Conservation (phyloP, 1,140 invertebrate genomes). For the Muscidifurax raptorellus region DNA sequence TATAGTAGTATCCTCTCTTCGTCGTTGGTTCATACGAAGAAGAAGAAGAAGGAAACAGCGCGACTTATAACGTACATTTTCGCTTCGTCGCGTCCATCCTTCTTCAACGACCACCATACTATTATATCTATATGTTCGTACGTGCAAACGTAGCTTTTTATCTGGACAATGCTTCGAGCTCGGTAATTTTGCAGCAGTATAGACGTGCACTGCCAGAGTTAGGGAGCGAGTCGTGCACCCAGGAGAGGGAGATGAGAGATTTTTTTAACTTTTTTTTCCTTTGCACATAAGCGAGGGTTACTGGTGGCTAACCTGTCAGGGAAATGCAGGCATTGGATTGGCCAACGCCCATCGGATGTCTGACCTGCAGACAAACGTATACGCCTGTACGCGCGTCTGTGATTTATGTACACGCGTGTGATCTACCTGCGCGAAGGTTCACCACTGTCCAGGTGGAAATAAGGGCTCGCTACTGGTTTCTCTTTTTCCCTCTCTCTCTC, state of each 20-base stretch:
- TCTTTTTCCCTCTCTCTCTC: constrained; percentile 10
- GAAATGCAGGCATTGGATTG: constrained; percentile 69
- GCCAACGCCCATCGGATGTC: constrained; percentile 64
- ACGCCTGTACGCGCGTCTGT: not conserved
- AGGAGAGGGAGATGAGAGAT: not conserved
- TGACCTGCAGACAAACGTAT: too few relatives aligned
- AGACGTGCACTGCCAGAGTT: not conserved
- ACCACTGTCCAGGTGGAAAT: constrained; percentile 1
- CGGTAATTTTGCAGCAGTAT: not conserved
- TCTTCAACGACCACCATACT: not conserved
- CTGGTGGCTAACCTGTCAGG: constrained; percentile 61
- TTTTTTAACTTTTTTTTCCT: not conserved
- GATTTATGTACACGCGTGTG: not conserved
- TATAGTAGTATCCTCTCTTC: too few relatives aligned
- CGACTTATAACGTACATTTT: constrained; percentile 9
- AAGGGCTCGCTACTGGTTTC: not conserved
- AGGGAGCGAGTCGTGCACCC: not conserved
- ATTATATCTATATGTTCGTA: not conserved
- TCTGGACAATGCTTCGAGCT: not conserved
- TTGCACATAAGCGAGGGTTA: not conserved
- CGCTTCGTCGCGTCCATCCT: not conserved
- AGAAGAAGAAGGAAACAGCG: too few relatives aligned
- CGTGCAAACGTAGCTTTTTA: not conserved
- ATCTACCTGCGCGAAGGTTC: not conserved
- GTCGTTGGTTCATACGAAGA: too few relatives aligned